These are phyloP conservation scores for Ophraella communa DNA, from an alignment of 2,888 invertebrate species.

Conservation along the genomic window DNA sequence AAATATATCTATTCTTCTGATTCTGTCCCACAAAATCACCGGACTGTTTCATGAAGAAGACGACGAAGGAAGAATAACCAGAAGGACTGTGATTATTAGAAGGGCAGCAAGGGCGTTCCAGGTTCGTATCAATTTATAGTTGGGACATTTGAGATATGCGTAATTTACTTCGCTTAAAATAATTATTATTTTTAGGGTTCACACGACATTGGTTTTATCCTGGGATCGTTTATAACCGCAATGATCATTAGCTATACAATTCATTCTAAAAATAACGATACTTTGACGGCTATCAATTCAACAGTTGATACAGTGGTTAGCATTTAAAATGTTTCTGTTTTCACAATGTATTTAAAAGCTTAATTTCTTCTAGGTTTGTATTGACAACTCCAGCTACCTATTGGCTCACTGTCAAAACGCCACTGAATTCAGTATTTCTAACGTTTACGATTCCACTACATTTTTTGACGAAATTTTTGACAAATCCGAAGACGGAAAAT, in stretches of 20 bases:
- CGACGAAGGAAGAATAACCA: slow-evolving; percentile 51
- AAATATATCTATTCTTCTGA: slow-evolving; percentile 59
- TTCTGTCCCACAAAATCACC: slow-evolving; percentile 58
- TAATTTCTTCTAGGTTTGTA: slow-evolving; percentile 26
- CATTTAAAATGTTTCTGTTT: slow-evolving; percentile 2
- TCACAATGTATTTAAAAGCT: background rate
- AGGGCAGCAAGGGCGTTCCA: slow-evolving; percentile 64
- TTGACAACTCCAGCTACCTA: slow-evolving; percentile 27
- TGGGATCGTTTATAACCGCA: slow-evolving; percentile 64
- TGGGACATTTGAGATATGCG: no score
- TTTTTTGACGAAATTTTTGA: slow-evolving; percentile 63
- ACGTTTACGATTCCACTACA: slow-evolving; percentile 48
- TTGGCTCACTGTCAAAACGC: slow-evolving; percentile 33
- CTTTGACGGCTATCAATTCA: slow-evolving; percentile 30
- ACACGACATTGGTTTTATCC: slow-evolving; percentile 65
- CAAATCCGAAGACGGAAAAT: slow-evolving; percentile 63
- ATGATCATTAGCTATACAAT: slow-evolving; percentile 53
- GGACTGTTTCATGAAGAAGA: slow-evolving; percentile 59
- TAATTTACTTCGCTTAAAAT: no score
- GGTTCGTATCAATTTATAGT: slow-evolving; percentile 41
- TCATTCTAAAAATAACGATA: slow-evolving; percentile 29
- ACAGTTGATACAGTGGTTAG: slow-evolving; percentile 39
- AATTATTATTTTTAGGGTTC: slow-evolving; percentile 61
- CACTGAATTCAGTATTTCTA: slow-evolving; percentile 31
- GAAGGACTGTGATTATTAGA: slow-evolving; percentile 58